Evolutionary conservation across 1,140 invertebrate genomes (phyloP), one percentile per base, ranked within the genome.

Genomic region (Pinna nobilis): DNA sequence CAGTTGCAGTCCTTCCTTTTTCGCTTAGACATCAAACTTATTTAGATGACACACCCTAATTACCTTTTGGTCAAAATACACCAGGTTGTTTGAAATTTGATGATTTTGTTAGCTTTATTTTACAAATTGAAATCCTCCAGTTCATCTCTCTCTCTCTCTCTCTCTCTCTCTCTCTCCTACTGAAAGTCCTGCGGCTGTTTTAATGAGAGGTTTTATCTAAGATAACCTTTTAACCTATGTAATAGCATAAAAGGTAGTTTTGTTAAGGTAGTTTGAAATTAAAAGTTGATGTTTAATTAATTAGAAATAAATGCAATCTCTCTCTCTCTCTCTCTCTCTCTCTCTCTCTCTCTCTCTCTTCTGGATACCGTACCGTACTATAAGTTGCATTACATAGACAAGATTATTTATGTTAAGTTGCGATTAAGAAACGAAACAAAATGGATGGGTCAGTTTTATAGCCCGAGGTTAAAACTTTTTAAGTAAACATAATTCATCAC

Each of bases 391-490:
- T 59, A n/a, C 55, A 33, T 7, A 33, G 30, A 33, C 28, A 59
- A 59, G 55, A 35, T 59, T 59, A 59, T 35, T 59, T 30, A 59
- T 30, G 37, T 59, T 59, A 59, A 33, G n/a, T n/a, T n/a, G n/a
- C n/a, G n/a, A n/a, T n/a, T n/a, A 59, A 59, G 44, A 63, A 37
- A 41, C 28, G 30, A 41, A 63, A 41, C 59, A 63, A 41, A 63
- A 63, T 63, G 20, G 59, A 63, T 63, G 59, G 59, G 65, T 67
- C 65, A 67, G 32, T 53, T 37, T 51, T 39, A 55, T 67, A 32
- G 33, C 51, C 65, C 32, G 5, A 20, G 49, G 44, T 41, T 47
- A 23, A 37, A 67, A 67, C 51, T 67, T 51, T 41, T 20, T 33
- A 63, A 63, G 44, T 33, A 67, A 67, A n/a, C 11, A 49, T 67